Evolutionary conservation across 1,140 invertebrate genomes (phyloP).

Genomic region (Hyposmocoma kahamanoa): DNA sequence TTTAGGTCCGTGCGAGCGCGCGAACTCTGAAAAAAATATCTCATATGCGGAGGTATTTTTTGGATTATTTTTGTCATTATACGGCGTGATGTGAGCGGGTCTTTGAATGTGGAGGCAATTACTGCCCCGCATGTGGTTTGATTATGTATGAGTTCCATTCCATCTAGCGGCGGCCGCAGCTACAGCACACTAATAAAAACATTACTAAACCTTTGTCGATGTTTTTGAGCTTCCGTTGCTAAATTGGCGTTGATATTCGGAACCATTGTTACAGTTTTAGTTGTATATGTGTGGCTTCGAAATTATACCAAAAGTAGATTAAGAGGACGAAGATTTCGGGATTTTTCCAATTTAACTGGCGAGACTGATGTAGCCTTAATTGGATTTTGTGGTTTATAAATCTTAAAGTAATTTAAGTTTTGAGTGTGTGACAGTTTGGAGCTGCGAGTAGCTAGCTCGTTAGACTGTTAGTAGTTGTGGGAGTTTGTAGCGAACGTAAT

Average conservation of each 20-base stretch:
- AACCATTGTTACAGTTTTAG: conserved; percentile 55
- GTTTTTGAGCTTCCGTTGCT: conserved; percentile 67
- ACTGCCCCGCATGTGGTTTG: conserved; percentile 71
- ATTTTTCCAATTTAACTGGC: conserved; percentile 9
- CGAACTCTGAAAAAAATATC: conserved; percentile 70
- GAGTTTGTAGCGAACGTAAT: conserved; percentile 33
- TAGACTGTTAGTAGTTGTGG: conserved; percentile 9
- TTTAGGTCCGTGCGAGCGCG: conserved; percentile 67
- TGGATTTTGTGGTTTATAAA: conserved; percentile 19
- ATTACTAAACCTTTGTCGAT: conserved; percentile 58
- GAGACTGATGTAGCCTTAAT: conserved; percentile 7
- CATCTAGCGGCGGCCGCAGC: conserved; percentile 62
- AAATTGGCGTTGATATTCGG: conserved; percentile 62
- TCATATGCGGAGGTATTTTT: conserved; percentile 70
- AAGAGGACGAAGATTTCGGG: conserved; percentile 5
- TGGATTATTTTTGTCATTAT: conserved; percentile 74
- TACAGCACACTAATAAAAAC: conserved; percentile 58
- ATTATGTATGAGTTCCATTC: conserved; percentile 67
- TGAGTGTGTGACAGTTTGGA: background rate
- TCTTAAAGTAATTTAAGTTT: conserved; percentile 2
- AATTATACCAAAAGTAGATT: conserved; percentile 18
- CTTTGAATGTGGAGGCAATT: conserved; percentile 72
- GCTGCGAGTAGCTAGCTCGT: background rate
- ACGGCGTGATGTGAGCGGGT: conserved; percentile 68
- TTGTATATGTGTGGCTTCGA: no score